Conservation (phyloP, 2,888 invertebrate species). For the Amblyteles armatorius region DNA sequence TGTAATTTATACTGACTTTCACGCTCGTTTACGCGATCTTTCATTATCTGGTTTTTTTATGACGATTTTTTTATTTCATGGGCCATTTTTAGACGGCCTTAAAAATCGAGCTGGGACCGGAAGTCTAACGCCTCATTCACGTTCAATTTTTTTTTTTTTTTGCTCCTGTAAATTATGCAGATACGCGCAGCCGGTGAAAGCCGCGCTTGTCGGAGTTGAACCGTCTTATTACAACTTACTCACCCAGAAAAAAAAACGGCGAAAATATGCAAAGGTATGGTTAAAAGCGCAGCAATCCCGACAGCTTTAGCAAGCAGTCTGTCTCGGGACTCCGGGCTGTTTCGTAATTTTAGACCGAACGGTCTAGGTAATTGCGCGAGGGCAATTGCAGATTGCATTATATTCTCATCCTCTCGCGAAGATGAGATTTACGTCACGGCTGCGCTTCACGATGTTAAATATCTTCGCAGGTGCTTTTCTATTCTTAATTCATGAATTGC, state of each 20-base stretch:
- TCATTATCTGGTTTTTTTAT: background rate
- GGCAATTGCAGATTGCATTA: slow-evolving; percentile 37
- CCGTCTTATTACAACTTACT: slow-evolving; percentile 28
- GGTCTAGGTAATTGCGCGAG: slow-evolving; percentile 66
- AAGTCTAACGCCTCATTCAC: background rate
- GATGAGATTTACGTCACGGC: background rate
- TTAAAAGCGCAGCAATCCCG: slow-evolving; percentile 3
- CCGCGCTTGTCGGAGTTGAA: slow-evolving; percentile 14
- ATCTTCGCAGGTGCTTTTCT: background rate
- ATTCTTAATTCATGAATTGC: too few relatives aligned
- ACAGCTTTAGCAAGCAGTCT: background rate
- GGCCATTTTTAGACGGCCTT: background rate
- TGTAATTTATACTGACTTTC: slow-evolving; percentile 35
- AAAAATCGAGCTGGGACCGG: background rate
- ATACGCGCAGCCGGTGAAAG: slow-evolving; percentile 8
- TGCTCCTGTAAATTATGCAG: background rate
- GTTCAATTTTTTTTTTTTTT: slow-evolving; percentile 21
- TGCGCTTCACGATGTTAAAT: background rate
- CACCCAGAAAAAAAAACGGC: background rate
- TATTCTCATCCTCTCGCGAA: background rate
- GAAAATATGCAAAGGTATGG: background rate
- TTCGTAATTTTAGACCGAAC: slow-evolving; percentile 59
- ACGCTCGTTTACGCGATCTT: slow-evolving; percentile 24
- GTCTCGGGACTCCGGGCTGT: slow-evolving; percentile 2
- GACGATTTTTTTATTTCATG: background rate